phyloP scores from a whole-genome alignment of 2,113 vertebrate species.

The Phalacrocorax aristotelis region DNA sequence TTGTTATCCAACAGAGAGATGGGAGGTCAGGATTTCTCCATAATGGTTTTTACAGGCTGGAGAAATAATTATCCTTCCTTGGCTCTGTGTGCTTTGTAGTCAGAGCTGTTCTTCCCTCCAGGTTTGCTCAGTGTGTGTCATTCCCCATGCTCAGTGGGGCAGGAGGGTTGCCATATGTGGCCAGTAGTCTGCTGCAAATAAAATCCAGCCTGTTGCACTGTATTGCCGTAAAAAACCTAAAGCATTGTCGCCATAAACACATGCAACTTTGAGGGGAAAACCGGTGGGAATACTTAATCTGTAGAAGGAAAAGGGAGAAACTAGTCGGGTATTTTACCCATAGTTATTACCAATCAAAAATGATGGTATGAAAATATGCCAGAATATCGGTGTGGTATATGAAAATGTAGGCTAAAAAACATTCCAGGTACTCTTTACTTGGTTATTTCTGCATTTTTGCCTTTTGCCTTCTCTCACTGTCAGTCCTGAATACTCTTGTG shows the following conservation, averaged over 20 bases:
- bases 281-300: neutral
- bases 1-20: slow-evolving; percentile 34
- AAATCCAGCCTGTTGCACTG: neutral
- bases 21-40: slow-evolving; percentile 20
- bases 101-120: neutral
- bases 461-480: neutral
- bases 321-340: neutral
- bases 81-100: neutral
- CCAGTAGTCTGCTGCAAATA: neutral
- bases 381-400: neutral
- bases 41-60: slow-evolving; percentile 19
- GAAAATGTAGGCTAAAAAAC: neutral
- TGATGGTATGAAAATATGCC: neutral
- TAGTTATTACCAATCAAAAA: neutral
- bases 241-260: neutral
- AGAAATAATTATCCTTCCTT: slow-evolving; percentile 36
- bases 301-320: neutral
- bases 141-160: neutral
- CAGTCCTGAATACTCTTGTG: neutral
- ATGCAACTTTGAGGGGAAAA: neutral
- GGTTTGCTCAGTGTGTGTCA: neutral
- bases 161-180: neutral
- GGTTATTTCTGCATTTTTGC: neutral
- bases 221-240: neutral
- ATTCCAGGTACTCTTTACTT: neutral